Conservation (phyloP, 2,797 vertebrate genomes). For the Dromococcyx pavoninus region DNA sequence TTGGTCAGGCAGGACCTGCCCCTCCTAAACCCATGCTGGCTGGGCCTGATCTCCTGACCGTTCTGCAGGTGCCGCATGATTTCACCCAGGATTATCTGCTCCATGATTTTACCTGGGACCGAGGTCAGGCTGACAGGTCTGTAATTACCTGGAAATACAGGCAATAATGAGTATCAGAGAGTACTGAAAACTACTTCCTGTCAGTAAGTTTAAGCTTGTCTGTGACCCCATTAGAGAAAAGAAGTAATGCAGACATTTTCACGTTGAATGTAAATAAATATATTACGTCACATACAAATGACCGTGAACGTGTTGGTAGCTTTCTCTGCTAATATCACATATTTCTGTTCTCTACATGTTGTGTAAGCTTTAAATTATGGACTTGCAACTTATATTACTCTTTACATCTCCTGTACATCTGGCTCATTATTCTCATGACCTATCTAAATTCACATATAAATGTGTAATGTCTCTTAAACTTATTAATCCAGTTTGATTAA, state of each 20-base stretch:
- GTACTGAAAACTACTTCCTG: background rate
- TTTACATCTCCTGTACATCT: background rate
- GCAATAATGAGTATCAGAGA: background rate
- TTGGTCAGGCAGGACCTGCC: too few species aligned
- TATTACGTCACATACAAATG: background rate
- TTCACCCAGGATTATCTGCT: too few species aligned
- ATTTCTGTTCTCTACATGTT: background rate
- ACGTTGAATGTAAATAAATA: background rate
- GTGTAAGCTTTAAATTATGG: background rate
- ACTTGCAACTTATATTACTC: background rate
- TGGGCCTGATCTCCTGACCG: too few species aligned
- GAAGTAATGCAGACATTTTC: background rate
- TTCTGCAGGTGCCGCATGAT: too few species aligned
- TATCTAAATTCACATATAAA: conserved; percentile 22
- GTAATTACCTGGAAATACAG: too few species aligned
- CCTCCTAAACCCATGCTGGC: too few species aligned
- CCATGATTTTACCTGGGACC: too few species aligned
- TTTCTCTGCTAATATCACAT: background rate
- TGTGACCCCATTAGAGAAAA: background rate
- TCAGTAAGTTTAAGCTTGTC: background rate
- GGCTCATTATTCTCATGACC: background rate
- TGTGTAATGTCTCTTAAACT: conserved; percentile 28
- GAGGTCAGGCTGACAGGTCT: too few species aligned
- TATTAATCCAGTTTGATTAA: conserved; percentile 56
- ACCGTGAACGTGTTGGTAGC: background rate